A percentile compares a stretch with the other conserved stretches of the same genome.
Conservation (phyloP, 2,797 vertebrate genomes). For the Enteromius fasciolatus region DNA sequence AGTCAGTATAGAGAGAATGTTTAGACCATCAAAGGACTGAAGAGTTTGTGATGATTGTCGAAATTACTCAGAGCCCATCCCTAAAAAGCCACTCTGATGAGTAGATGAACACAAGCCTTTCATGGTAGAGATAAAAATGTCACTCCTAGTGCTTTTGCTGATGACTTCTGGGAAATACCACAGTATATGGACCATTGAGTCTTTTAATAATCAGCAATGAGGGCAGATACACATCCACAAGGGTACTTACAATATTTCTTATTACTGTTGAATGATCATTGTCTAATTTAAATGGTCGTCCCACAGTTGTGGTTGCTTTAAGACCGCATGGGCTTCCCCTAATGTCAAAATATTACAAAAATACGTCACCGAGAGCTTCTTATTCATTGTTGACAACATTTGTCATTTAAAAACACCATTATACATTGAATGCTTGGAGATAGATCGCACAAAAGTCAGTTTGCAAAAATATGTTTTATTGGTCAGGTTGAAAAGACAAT, state of each 20-base stretch:
- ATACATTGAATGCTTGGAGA: not conserved
- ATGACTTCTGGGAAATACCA: slow-evolving; percentile 45
- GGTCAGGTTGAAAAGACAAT: not conserved
- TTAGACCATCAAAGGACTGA: not conserved
- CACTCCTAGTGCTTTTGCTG: slow-evolving; percentile 8
- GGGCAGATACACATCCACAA: slow-evolving; percentile 22
- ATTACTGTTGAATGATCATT: slow-evolving; percentile 8
- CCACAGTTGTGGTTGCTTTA: not conserved
- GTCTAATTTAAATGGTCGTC: not conserved
- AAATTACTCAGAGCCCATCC: slow-evolving; percentile 4
- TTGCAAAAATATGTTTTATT: not conserved
- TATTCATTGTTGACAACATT: not conserved
- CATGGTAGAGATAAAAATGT: slow-evolving; percentile 15
- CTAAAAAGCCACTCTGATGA: slow-evolving; percentile 14
- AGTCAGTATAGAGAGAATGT: not conserved
- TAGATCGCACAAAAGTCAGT: not conserved
- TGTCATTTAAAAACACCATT: not conserved
- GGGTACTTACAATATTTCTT: slow-evolving; percentile 41
- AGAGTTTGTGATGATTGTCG: not conserved
- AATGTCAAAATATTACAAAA: not conserved
- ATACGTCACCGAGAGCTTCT: not conserved
- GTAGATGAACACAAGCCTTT: slow-evolving; percentile 14
- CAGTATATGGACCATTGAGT: slow-evolving; percentile 36
- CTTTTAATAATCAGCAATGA: slow-evolving; percentile 35
- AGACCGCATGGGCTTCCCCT: not conserved